Evolutionary conservation across 2,888 invertebrate genomes (phyloP), one percentile per base, ranked within the genome.

Genomic region (Drosophila meridionalis): DNA sequence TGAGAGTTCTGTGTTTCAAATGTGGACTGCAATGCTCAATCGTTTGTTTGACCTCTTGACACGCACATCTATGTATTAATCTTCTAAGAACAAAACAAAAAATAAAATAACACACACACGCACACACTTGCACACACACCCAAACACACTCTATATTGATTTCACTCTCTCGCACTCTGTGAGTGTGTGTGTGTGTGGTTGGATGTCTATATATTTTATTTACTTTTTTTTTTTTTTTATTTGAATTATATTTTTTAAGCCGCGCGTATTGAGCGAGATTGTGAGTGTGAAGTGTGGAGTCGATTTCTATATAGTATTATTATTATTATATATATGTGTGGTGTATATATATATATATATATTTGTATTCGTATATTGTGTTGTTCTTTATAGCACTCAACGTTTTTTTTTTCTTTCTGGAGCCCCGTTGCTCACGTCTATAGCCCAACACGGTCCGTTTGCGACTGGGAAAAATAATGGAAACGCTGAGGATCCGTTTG

Each of bases 361-460:
- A 36, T 50, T 56, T 30, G 56, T 52, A 52, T 34, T 56, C 56
- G 42, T 56, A 42, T 56, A 40, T 56, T 56, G 42, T 48, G 36
- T 58, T 34, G 34, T 47, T 47, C 47, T 50, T 50, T 60, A 32
- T 40, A 50, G 61, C 62, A 65, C 66, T 76, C 40, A 67, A 42
- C 72, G 64, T 52, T 50, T 70, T 72, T 47, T 4, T 45, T 9
- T 14, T 20, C 6, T 47, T 80, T 64, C 38, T 73, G 76, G 73
- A 62, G 56, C 75, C n/a, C 80, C 82, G 87, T 75, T 85, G 72
- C 87, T 82, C 82, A 92, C 93, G 93, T 93, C 93, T 92, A 91
- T 90, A 92, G 92, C 84, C 91, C 90, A 92, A 88, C 91, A 91
- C 92, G 92, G 87, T 91, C 87, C 90, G 91, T 89, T 91, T 91